Conservation (phyloP, 1,140 invertebrate species). For the Monochamus saltuarius region DNA sequence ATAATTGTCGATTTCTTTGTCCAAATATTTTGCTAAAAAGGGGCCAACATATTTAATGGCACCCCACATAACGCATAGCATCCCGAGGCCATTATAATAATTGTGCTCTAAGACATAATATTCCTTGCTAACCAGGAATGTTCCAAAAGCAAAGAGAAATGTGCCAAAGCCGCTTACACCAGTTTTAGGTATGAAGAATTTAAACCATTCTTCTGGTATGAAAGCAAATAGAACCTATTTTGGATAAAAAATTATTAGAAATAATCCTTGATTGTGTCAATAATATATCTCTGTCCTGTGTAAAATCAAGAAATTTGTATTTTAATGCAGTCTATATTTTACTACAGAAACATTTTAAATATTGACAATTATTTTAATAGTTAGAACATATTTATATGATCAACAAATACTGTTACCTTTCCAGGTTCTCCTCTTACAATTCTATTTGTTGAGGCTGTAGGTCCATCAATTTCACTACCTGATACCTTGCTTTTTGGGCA, state of each 20-base stretch:
- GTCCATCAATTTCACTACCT: not conserved
- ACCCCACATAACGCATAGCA: slow-evolving; percentile 65
- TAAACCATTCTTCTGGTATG: slow-evolving; percentile 91
- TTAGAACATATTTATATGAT: too few relatives aligned
- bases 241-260: not conserved
- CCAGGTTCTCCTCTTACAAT: slow-evolving; percentile 32
- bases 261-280: too few relatives aligned
- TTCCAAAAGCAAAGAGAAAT: slow-evolving; percentile 74
- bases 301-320: too few relatives aligned
- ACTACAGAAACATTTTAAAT: too few relatives aligned
- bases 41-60: slow-evolving; percentile 71
- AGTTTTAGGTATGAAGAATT: slow-evolving; percentile 89
- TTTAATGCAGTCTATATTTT: too few relatives aligned
- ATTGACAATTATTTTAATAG: too few relatives aligned
- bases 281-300: too few relatives aligned
- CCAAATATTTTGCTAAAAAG: slow-evolving; percentile 59
- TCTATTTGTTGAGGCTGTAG: slow-evolving; percentile 3
- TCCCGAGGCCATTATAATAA: slow-evolving; percentile 75
- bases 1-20: slow-evolving; percentile 70
- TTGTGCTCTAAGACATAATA: slow-evolving; percentile 88
- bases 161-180: slow-evolving; percentile 87
- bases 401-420: slow-evolving; percentile 26
- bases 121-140: slow-evolving; percentile 88
- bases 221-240: slow-evolving; percentile 75
- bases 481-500: not conserved